Base-by-base conservation (phyloP, 2,888 invertebrate genomes). In the Polydrusus pterygomalis region DNA sequence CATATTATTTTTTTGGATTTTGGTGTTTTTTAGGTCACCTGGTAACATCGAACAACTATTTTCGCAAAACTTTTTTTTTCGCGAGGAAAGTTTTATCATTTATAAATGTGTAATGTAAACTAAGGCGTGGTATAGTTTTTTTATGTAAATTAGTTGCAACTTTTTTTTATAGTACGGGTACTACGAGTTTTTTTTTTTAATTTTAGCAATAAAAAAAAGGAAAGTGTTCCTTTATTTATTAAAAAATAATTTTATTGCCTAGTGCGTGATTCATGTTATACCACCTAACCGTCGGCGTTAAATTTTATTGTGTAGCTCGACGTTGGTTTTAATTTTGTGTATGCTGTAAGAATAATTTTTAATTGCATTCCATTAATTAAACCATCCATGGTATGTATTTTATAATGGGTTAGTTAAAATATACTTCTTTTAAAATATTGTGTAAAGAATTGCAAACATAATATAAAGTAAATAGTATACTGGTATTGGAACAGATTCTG, bases 241-340 rank as follows among this genome's bases (percentile, higher is more conserved):
- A 56, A 38, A 9, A 60, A 60, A 60, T 38, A 40, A 11, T 60
- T 60, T 40, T 38, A 60, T 17, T 38, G 30, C 40, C 38, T 60
- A 38, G 58, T 60, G 58, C 58, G 58, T 60, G 38, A 60, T 38
- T 60, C 38, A 17, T 60, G 58, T 40, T 60, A 60, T 60, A 58
- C 38, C 58, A 56, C 34, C 30, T 11, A 38, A 38, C 11, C 10
- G 38, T 60, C 58, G 17, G 17, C 38, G 58, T 60, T 60, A 60
- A 17, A 34, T 56, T 56, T 13, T 34, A 43, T 43, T 43, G 51
- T 56, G 2, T 34, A 56, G 34, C 9, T 34, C n/a, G n/a, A 56
- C 54, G 2, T 60, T 34, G 18, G 11, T 38, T 60, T 38, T 60
- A 38, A 58, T 34, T 34, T 56, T 17, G 18, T 17, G 13, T 38